These are phyloP conservation scores for Petrocephalus microphthalmus DNA, from an alignment of 2,113 vertebrate species.

Conservation along the genomic window DNA sequence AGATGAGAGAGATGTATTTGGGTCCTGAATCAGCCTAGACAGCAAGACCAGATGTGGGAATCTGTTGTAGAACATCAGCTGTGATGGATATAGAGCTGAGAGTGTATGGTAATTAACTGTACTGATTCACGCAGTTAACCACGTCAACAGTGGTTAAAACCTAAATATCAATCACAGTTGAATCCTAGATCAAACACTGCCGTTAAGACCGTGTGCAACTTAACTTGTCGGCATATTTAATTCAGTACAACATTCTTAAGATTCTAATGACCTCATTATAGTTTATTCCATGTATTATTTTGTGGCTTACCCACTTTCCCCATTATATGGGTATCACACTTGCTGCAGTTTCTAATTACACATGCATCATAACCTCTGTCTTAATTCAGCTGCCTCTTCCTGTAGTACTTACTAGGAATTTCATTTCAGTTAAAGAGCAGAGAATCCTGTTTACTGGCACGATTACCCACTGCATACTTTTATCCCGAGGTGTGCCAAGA, in stretches of 20 bases:
- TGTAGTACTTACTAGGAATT: neutral
- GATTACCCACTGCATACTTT: neutral
- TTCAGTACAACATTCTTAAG: neutral
- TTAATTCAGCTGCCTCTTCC: neutral
- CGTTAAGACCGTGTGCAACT: neutral
- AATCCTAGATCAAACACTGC: neutral
- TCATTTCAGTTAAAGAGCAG: neutral
- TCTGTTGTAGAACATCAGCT: neutral
- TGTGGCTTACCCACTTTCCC: neutral
- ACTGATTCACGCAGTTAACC: neutral
- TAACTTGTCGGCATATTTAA: neutral
- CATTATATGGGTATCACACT: neutral
- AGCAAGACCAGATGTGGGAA: neutral
- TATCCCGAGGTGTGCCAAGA: neutral
- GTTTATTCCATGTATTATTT: neutral
- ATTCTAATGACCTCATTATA: neutral
- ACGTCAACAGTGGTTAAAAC: neutral
- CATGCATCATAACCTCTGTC: neutral
- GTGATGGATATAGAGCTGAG: neutral
- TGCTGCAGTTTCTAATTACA: neutral
- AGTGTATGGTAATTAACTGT: neutral
- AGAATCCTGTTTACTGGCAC: constrained; percentile 1
- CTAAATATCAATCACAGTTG: neutral
- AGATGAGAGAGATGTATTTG: neutral
- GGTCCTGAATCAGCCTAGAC: neutral